Evolutionary conservation across 2,888 invertebrate species (phyloP).

Genomic region (Drosophila basisetae): DNA sequence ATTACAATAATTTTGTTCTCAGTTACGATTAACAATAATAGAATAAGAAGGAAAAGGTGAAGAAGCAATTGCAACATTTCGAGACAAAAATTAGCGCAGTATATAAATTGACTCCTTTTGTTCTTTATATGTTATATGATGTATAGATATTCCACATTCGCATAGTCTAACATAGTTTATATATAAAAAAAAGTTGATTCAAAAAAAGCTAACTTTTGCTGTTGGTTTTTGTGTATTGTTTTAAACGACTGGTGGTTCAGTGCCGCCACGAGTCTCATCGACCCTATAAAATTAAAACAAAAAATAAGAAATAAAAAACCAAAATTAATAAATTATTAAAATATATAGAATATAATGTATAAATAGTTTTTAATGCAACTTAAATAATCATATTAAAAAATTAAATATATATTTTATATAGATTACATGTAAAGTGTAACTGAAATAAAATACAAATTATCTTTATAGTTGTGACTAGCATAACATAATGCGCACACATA

Average conservation of each 20-base stretch:
- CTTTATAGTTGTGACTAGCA: not conserved
- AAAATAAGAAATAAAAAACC: constrained; percentile 33
- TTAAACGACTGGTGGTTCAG: constrained; percentile 85
- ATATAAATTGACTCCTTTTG: constrained; percentile 23
- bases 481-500: not conserved
- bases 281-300: constrained; percentile 61
- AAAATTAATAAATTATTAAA: constrained; percentile 24
- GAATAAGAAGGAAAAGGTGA: constrained; percentile 29
- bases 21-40: constrained; percentile 31
- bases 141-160: constrained; percentile 16
- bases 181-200: constrained; percentile 39
- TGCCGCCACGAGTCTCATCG: constrained; percentile 82
- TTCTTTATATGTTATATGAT: constrained; percentile 12
- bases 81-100: constrained; percentile 36
- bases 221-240: constrained; percentile 36
- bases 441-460: not conserved
- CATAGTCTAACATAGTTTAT: constrained; percentile 19
- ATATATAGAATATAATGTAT: constrained; percentile 18
- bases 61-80: constrained; percentile 42
- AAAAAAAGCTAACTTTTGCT: constrained; percentile 62
- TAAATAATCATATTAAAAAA: not conserved
- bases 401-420: not conserved
- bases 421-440: not conserved
- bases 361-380: not conserved
- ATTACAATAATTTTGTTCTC: constrained; percentile 16